Conservation (phyloP, 2,113 vertebrate genomes). For the Xiphias gladius region DNA sequence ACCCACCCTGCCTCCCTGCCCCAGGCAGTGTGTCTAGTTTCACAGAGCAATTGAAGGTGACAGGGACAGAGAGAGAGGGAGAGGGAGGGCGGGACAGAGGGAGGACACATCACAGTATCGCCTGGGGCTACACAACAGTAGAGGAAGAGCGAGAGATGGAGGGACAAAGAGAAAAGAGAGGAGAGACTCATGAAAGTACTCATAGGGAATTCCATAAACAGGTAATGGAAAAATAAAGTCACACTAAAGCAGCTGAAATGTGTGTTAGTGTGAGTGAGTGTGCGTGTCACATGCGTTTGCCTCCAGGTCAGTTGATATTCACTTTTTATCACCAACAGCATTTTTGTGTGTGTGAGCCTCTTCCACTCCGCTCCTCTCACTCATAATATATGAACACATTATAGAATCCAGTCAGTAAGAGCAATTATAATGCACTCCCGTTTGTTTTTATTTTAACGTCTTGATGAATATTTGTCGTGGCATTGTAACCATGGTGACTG, state of each 20-base stretch:
- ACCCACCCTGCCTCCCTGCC: constrained; percentile 67
- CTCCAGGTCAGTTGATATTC: constrained; percentile 37
- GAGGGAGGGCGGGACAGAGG: constrained; percentile 81
- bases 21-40: constrained; percentile 85
- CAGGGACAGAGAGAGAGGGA: constrained; percentile 85
- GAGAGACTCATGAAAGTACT: constrained; percentile 66
- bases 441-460: constrained; percentile 84
- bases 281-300: constrained; percentile 12
- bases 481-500: constrained; percentile 85
- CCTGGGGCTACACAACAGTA: constrained; percentile 83
- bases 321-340: constrained; percentile 28
- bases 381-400: constrained; percentile 74
- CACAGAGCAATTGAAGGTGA: constrained; percentile 88
- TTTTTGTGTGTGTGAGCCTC: constrained; percentile 19
- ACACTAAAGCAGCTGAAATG: constrained; percentile 19
- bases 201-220: constrained; percentile 67
- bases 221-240: constrained; percentile 64
- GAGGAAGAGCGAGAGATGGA: constrained; percentile 77
- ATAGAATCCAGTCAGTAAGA: constrained; percentile 75
- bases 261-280: not conserved
- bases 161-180: constrained; percentile 76
- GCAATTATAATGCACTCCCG: constrained; percentile 79
- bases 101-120: constrained; percentile 84
- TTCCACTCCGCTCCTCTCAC: constrained; percentile 55
- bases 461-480: constrained; percentile 87